Evolutionary conservation across 2,113 vertebrate genomes (phyloP).

Genomic region (Polyodon spathula): DNA sequence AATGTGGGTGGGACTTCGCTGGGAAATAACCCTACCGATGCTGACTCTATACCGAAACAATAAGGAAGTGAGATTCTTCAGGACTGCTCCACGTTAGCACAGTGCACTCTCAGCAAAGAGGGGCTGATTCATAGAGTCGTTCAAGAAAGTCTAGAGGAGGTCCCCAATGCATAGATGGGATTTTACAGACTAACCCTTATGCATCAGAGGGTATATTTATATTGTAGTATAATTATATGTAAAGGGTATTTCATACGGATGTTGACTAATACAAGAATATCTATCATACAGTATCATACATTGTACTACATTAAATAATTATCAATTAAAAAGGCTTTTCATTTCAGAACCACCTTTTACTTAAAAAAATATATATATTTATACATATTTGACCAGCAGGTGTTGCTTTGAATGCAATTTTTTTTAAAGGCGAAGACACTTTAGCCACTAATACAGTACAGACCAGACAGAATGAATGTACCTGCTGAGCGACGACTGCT

Average conservation of each 20-base stretch:
- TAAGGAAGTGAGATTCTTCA: constrained; percentile 5
- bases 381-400: too few species aligned
- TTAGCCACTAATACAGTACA: background rate
- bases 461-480: constrained; percentile 23
- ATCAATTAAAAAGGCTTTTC: too few species aligned
- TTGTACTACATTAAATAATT: too few species aligned
- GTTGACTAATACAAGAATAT: background rate
- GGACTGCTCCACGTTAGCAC: background rate
- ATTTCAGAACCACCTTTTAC: too few species aligned
- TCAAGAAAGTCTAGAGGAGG: background rate
- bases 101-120: background rate
- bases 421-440: too few species aligned
- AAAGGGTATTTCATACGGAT: background rate
- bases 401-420: too few species aligned
- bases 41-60: background rate
- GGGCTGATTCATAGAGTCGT: background rate
- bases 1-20: background rate
- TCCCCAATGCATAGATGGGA: background rate
- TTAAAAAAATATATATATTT: too few species aligned
- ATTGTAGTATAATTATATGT: background rate
- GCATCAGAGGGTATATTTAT: background rate
- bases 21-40: background rate
- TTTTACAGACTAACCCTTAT: background rate
- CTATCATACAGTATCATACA: background rate
- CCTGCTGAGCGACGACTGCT: constrained; percentile 64